Conservation (phyloP, 1,140 invertebrate genomes). For the Meloidogyne exigua region DNA sequence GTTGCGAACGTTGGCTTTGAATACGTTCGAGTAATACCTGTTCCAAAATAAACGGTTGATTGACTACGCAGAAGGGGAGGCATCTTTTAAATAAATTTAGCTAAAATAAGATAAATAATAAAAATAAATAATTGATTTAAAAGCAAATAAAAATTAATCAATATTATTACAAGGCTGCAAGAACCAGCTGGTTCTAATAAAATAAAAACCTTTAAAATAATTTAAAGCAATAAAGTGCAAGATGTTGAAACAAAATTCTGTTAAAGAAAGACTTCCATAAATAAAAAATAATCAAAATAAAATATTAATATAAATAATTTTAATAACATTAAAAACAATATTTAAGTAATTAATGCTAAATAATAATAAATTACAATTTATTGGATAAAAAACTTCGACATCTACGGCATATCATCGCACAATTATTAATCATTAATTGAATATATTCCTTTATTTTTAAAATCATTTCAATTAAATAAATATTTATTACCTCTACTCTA, state of each 20-base stretch:
- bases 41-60: background rate
- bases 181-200: background rate
- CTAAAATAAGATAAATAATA: background rate
- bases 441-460: constrained; percentile 5
- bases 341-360: background rate
- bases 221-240: no score
- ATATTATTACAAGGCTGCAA: background rate
- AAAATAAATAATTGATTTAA: background rate
- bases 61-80: background rate
- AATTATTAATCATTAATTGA: background rate
- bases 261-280: no score
- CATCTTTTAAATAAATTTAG: background rate
- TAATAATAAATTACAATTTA: background rate
- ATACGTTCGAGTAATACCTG: constrained; percentile 4
- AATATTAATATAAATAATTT: no score
- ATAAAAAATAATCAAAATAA: no score
- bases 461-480: background rate
- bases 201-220: background rate
- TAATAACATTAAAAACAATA: no score
- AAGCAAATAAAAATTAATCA: background rate
- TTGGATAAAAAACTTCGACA: background rate
- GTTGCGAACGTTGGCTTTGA: constrained; percentile 18
- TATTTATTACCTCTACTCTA: background rate
- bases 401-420: background rate
- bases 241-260: no score